A percentile compares a stretch with the other conserved stretches of the same genome.
These are phyloP conservation scores for Dermolepida albohirtum DNA, from an alignment of 2,888 invertebrate genomes.

Conservation along the genomic window DNA sequence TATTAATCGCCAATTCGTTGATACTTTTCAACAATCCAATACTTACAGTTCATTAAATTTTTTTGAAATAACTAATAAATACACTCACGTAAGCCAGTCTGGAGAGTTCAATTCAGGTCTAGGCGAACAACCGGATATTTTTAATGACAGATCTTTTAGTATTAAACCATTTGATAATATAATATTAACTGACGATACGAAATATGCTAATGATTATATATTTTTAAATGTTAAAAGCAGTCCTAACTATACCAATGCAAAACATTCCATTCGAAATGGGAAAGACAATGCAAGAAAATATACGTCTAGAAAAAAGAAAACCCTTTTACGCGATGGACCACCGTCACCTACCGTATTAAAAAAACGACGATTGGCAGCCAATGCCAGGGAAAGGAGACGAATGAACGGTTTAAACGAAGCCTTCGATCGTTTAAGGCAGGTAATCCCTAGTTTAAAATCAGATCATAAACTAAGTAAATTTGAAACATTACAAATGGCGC, in stretches of 20 bases:
- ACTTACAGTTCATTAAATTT: constrained; percentile 14
- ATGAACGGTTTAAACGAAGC: constrained; percentile 82
- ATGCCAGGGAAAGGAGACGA: constrained; percentile 77
- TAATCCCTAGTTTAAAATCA: constrained; percentile 77
- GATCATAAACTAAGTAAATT: constrained; percentile 80
- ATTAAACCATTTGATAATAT: constrained; percentile 34
- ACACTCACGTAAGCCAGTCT: background rate
- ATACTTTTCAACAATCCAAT: constrained; percentile 27
- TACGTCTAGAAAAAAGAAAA: constrained; percentile 50
- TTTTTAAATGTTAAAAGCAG: constrained; percentile 13
- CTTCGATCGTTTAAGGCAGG: constrained; percentile 77
- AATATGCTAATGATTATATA: constrained; percentile 7
- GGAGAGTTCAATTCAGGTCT: constrained; percentile 30
- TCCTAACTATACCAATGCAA: background rate
- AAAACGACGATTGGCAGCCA: constrained; percentile 76
- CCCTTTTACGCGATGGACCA: constrained; percentile 53
- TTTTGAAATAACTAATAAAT: constrained; percentile 6
- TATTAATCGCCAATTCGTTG: constrained; percentile 39
- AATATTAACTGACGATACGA: background rate
- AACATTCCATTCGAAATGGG: background rate
- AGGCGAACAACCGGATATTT: constrained; percentile 51
- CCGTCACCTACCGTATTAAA: constrained; percentile 67
- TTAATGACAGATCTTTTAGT: constrained; percentile 54
- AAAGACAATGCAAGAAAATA: constrained; percentile 1
- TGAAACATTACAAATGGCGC: constrained; percentile 83